Percentiles rank a stretch among this genome's conserved stretches.
These are phyloP conservation scores for Varecia variegata DNA, from an alignment of 2,797 vertebrate genomes.

Conservation along the genomic window DNA sequence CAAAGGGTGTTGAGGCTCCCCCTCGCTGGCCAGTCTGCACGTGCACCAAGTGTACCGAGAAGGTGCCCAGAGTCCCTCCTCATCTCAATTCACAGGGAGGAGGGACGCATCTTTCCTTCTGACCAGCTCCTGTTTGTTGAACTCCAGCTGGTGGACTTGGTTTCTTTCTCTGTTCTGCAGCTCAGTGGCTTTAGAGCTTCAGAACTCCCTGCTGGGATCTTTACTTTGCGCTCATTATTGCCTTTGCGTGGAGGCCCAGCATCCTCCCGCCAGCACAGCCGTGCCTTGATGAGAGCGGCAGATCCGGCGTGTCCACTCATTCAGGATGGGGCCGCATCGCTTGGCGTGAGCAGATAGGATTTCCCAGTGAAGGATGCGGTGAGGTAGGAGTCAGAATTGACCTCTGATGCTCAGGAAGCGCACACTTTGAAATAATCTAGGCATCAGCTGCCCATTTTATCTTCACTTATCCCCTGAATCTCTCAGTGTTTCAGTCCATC, in stretches of 20 bases:
- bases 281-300: not conserved
- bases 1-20: not conserved
- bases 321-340: not conserved
- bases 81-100: fast-evolving
- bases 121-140: not conserved
- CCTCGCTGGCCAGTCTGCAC: not conserved
- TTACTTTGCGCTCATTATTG: fast-evolving
- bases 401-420: not conserved
- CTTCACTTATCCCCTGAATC: not conserved
- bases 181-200: not conserved
- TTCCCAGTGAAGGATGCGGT: not conserved
- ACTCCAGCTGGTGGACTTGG: not conserved
- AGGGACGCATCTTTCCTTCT: too few relatives aligned
- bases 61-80: not conserved
- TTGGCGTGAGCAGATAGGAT: fast-evolving
- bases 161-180: not conserved
- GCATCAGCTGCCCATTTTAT: too few relatives aligned
- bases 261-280: not conserved
- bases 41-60: not conserved
- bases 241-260: not conserved
- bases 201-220: not conserved
- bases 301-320: fast-evolving
- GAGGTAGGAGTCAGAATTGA: not conserved
- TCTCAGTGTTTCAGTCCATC: not conserved
- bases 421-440: not conserved